Evolutionary conservation across 2,888 invertebrate species (phyloP).

Genomic region (Xestia c-nigrum): DNA sequence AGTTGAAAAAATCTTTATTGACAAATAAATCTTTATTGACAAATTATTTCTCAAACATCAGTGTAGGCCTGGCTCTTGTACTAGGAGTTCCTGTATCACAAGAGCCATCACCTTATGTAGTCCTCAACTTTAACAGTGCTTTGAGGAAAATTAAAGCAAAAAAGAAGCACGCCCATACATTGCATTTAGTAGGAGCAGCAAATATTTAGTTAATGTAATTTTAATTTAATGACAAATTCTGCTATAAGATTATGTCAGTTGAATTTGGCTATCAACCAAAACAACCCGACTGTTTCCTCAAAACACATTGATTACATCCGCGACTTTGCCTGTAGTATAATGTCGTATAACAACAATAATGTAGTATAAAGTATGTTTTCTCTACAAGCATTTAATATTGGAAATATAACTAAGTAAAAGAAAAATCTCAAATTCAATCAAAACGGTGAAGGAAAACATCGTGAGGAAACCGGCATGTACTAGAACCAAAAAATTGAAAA

Average conservation of each 20-base stretch:
- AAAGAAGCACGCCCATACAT: neutral
- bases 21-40: too few relatives aligned
- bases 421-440: too few relatives aligned
- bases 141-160: constrained; percentile 5
- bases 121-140: neutral
- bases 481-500: too few relatives aligned
- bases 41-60: too few relatives aligned
- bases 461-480: too few relatives aligned
- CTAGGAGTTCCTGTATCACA: too few relatives aligned
- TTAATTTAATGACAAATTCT: constrained; percentile 34
- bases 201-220: constrained; percentile 17
- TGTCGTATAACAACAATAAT: too few relatives aligned
- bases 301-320: constrained; percentile 32
- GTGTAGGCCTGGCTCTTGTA: too few relatives aligned
- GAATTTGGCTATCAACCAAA: constrained; percentile 60
- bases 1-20: too few relatives aligned
- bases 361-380: constrained; percentile 5
- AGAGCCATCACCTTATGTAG: neutral
- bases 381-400: neutral
- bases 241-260: constrained; percentile 39
- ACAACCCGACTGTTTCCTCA: constrained; percentile 28
- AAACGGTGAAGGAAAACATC: too few relatives aligned
- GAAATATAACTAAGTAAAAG: neutral
- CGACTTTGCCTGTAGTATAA: constrained; percentile 3
- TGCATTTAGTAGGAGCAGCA: neutral